Evolutionary conservation across 2,888 invertebrate species (phyloP).

Genomic region (Himalopsyche kuldschensis): DNA sequence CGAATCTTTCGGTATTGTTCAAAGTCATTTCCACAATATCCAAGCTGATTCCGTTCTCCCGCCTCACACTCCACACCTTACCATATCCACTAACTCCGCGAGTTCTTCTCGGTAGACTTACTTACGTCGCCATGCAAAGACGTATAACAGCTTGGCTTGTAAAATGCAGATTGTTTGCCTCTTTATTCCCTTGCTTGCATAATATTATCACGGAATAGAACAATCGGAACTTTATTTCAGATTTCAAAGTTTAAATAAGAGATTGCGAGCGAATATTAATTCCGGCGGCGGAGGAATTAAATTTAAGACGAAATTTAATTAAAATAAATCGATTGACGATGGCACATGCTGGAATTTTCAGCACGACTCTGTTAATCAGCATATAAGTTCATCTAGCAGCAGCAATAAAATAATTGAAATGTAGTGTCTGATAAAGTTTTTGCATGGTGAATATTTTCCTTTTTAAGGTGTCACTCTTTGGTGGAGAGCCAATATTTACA

Average conservation of each 20-base stretch:
- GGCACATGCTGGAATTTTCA: neutral
- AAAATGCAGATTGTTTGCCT: conserved; percentile 37
- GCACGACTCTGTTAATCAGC: neutral
- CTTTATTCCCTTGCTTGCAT: conserved; percentile 26
- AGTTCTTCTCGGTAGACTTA: neutral
- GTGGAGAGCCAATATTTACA: too few species aligned
- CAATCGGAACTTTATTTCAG: conserved; percentile 27
- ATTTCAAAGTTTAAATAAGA: neutral
- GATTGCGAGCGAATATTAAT: neutral
- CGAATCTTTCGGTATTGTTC: conserved; percentile 24
- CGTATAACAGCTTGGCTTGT: conserved; percentile 28
- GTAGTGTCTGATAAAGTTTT: too few species aligned
- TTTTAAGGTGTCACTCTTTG: too few species aligned
- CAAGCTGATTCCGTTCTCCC: neutral
- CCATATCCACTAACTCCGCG: neutral
- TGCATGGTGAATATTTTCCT: too few species aligned
- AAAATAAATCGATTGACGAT: neutral
- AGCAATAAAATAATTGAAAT: too few species aligned
- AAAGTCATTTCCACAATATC: neutral
- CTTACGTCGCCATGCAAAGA: neutral
- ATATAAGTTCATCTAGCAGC: neutral
- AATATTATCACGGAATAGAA: conserved; percentile 28
- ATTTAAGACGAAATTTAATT: neutral
- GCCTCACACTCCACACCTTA: conserved; percentile 3
- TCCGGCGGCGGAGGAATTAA: neutral